Base-by-base conservation (phyloP, 2,113 vertebrate genomes). In the Cichladusa arquata region DNA sequence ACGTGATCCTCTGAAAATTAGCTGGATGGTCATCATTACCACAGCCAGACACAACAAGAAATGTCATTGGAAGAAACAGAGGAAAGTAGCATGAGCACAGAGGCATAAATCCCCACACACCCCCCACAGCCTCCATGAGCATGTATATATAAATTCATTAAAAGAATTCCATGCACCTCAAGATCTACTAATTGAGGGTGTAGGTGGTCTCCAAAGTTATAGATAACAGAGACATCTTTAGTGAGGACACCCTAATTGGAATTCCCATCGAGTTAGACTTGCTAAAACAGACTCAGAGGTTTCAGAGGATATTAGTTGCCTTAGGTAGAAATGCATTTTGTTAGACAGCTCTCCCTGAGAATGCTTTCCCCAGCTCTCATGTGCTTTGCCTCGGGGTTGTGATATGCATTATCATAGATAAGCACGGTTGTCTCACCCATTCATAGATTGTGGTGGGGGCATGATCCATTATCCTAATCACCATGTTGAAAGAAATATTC, bases 1-100 rank as follows among this genome's bases (percentile, higher is more conserved):
- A 93, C 85, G 69, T 40, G 71, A 93, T 74, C 82, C 88, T 86
- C 76, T 44, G 71, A 94, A 96, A 96, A 95, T 91, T 93, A 91
- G 54, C 74, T 96, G 13, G 3, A 70, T 96, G 74, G 78, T 88
- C 93, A 73, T 90, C 87, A 93, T 93, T 91, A 62, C 51, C 53
- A 66, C 36, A 80, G 71, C 56, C n/a, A 85, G 44, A 73, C 54
- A 77, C 50, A 79, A 94, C 33, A 82, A 86, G 56, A 48, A 87
- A 91, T 65, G 50, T 80, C 79, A 81, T 34, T 76, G 73, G 62
- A 79, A 95, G 85, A 85, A 88, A 70, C 18, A 69, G 36, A 80
- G 26, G 5, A 70, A 95, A 82, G 66, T 5, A 73, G 10, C 38
- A 40, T 2, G 19, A 81, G 42, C 50, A 87, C 12, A 51, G 53